phyloP scores from a whole-genome alignment of 2,113 vertebrate genomes.

The Dipodomys merriami region DNA sequence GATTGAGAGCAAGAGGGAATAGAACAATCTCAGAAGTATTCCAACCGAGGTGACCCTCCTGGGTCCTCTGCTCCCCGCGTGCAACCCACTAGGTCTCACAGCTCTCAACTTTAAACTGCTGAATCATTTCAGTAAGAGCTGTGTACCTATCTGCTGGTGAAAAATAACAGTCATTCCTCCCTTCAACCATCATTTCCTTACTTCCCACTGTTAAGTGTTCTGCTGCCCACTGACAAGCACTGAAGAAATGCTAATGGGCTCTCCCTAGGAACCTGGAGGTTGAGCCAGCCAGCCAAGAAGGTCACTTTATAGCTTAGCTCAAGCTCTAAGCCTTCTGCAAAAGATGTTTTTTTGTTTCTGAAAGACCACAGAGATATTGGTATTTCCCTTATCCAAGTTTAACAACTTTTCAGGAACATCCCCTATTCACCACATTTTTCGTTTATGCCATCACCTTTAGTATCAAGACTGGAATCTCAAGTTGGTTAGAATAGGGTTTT shows the following conservation, averaged over 20 bases:
- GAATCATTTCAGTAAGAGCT: slow-evolving; percentile 76
- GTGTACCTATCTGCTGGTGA: slow-evolving; percentile 66
- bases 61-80: neutral
- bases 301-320: slow-evolving; percentile 72
- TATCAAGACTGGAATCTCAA: slow-evolving; percentile 19
- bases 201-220: slow-evolving; percentile 61
- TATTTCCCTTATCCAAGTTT: slow-evolving; percentile 68
- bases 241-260: slow-evolving; percentile 44
- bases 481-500: neutral
- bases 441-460: neutral
- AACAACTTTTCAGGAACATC: slow-evolving; percentile 72
- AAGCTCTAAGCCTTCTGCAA: slow-evolving; percentile 57
- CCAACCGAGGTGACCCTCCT: slow-evolving; percentile 55
- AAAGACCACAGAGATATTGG: slow-evolving; percentile 73
- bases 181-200: slow-evolving; percentile 67
- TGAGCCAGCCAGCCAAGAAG: slow-evolving; percentile 58
- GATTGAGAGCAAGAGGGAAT: slow-evolving; percentile 72
- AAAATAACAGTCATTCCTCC: slow-evolving; percentile 74
- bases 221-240: slow-evolving; percentile 59
- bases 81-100: slow-evolving; percentile 42
- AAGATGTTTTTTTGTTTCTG: slow-evolving; percentile 73
- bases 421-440: slow-evolving; percentile 51
- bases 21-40: slow-evolving; percentile 65
- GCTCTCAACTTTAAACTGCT: slow-evolving; percentile 61
- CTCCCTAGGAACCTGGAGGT: slow-evolving; percentile 64